Evolutionary conservation across 2,888 invertebrate species (phyloP).

Genomic region (Hymenopus coronatus): DNA sequence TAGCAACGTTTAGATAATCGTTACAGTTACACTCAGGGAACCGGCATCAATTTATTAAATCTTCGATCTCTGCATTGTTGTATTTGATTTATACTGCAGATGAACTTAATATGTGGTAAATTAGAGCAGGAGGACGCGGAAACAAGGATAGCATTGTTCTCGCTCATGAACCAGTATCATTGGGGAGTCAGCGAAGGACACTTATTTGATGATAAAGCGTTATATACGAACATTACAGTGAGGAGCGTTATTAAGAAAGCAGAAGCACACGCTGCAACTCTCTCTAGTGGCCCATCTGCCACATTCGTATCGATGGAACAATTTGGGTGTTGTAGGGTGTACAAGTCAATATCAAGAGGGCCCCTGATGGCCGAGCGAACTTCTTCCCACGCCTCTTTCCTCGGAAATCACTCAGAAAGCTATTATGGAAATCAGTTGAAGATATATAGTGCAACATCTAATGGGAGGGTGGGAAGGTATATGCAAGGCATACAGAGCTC

Average conservation of each 20-base stretch:
- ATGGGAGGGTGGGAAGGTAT: background rate
- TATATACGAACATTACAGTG: background rate
- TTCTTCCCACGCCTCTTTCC: background rate
- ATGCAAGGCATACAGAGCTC: background rate
- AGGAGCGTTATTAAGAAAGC: background rate
- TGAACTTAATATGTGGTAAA: too few relatives aligned
- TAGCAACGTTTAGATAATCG: too few relatives aligned
- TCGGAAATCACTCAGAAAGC: constrained; percentile 38
- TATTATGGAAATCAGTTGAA: constrained; percentile 36
- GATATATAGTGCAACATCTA: constrained; percentile 9
- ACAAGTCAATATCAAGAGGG: constrained; percentile 24
- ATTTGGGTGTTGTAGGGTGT: constrained; percentile 30
- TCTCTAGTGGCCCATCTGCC: constrained; percentile 15
- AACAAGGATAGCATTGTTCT: too few relatives aligned
- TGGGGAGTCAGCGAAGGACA: background rate
- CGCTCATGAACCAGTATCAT: too few relatives aligned
- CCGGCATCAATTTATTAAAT: too few relatives aligned
- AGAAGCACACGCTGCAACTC: background rate
- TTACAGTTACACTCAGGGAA: too few relatives aligned
- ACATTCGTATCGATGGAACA: constrained; percentile 32
- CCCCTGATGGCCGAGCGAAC: background rate
- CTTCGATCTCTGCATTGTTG: too few relatives aligned
- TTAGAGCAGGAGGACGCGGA: too few relatives aligned
- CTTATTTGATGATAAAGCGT: background rate
- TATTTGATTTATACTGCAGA: too few relatives aligned